Percentiles rank a stretch among this genome's conserved stretches.
These are phyloP conservation scores for Ameiurus melas DNA, from an alignment of 2,113 vertebrate species.

Conservation along the genomic window DNA sequence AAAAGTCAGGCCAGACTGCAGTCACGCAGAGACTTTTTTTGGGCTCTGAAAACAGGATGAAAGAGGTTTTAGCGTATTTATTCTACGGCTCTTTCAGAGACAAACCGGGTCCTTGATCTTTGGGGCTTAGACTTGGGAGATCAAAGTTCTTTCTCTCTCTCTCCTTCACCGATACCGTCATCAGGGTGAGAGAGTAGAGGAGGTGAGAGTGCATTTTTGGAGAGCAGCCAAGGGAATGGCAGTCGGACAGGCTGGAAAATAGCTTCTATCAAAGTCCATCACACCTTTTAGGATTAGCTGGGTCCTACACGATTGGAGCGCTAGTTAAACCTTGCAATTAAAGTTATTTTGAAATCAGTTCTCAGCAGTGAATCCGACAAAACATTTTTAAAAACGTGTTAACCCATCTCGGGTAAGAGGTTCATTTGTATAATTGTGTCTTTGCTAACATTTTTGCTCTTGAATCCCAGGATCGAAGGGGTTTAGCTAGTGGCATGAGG, in stretches of 20 bases:
- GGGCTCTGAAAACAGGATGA: slow-evolving; percentile 26
- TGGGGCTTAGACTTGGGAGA: slow-evolving; percentile 61
- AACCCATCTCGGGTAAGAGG: not conserved
- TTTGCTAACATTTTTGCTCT: not conserved
- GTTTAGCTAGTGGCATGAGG: not conserved
- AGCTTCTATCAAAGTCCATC: not conserved
- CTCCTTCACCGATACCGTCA: not conserved
- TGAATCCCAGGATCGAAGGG: not conserved
- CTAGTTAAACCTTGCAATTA: not conserved
- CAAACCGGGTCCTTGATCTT: slow-evolving; percentile 69
- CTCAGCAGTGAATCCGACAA: not conserved
- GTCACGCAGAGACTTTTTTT: not conserved
- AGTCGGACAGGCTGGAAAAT: not conserved
- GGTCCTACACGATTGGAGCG: not conserved
- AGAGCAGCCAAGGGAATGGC: not conserved
- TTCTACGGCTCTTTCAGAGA: slow-evolving; percentile 52
- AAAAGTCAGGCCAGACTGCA: not conserved
- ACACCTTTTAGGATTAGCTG: not conserved
- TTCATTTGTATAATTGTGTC: not conserved
- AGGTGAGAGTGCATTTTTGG: not conserved
- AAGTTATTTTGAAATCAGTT: not conserved
- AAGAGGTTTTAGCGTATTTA: not conserved
- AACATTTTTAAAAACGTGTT: not conserved
- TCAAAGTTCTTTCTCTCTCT: slow-evolving; percentile 18
- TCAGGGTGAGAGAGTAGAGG: not conserved